Percentiles rank a stretch among this genome's conserved stretches.
Evolutionary conservation across 2,888 invertebrate species (phyloP).

Genomic region (Julus scandinavius): DNA sequence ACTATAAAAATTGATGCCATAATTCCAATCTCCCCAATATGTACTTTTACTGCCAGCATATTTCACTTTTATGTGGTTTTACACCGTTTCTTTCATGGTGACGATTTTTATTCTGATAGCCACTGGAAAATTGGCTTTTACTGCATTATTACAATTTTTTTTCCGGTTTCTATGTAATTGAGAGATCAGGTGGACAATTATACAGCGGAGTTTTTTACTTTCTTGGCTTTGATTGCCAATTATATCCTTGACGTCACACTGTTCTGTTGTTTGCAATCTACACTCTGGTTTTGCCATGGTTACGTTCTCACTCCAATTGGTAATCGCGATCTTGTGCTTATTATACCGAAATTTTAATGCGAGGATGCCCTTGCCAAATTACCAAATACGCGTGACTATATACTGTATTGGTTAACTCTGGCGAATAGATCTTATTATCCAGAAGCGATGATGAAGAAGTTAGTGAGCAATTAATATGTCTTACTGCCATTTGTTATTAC

Average conservation of each 20-base stretch:
- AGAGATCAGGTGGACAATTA: not conserved
- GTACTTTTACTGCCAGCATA: constrained; percentile 41
- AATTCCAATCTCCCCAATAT: constrained; percentile 36
- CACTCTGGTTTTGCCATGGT: not conserved
- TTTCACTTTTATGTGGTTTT: constrained; percentile 43
- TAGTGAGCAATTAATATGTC: too few relatives aligned
- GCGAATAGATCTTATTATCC: too few relatives aligned
- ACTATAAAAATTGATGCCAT: constrained; percentile 31
- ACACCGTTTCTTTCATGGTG: constrained; percentile 11
- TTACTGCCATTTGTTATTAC: too few relatives aligned
- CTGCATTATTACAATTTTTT: not conserved
- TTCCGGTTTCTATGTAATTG: not conserved
- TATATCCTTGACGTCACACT: not conserved
- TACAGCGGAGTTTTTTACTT: not conserved
- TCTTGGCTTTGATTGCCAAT: not conserved
- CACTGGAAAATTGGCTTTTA: not conserved
- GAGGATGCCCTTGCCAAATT: not conserved
- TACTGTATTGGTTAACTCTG: too few relatives aligned
- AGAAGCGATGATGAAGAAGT: too few relatives aligned
- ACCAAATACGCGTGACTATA: too few relatives aligned
- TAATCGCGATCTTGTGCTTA: not conserved
- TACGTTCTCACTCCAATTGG: not conserved
- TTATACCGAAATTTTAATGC: not conserved
- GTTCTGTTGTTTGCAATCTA: not conserved
- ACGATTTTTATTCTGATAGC: constrained; percentile 13